Base-by-base conservation (phyloP, 2,888 invertebrate species). In the Mesodorylaimus sp. region DNA sequence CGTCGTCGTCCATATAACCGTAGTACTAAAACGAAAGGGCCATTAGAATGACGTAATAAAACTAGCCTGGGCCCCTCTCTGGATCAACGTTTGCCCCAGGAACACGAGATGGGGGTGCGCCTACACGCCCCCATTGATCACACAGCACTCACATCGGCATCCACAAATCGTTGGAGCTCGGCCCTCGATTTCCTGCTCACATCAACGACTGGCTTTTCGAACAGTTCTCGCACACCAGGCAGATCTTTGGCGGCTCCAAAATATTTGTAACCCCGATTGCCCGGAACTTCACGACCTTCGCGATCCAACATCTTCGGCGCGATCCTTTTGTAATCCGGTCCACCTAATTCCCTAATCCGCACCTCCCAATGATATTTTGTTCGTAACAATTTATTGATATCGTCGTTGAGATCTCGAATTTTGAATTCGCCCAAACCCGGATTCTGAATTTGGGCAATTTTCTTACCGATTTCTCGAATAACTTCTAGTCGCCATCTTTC, bases 361-460 rank as follows among this genome's bases (percentile, higher is more conserved):
- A 83, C 81, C 66, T 99, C 97, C 97, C 97, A 99, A 51, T 71
- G 69, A 26, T 68, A 63, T 56, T 74, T 74, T 65, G 95, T 89
- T 44, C 93, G 74, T 52, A 99, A 74, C 55, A 95, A 68, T 70
- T 97, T 95, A 70, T 99, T 99, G 58, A 99, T 99, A 70, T 99
- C 95, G 71, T 99, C 97, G 68, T 99, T 99, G 24, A 99, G 72
- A 67, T 99, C 97, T 19, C 97, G 77, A 55, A 99, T 85, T 25
- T 93, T 79, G 67, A 93, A 99, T 70, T 99, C 97, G 2, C 97
- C 97, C n/a, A 97, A 75, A 51, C 97, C 97, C 56, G 97, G 88
- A 71, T 95, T 95, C 68, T 99, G 97, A 66, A 99, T 99, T 70
- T 93, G 89, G 1, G 95, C 85, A 0, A 99, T 95, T 74, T 97